Evolutionary conservation across 2,888 invertebrate genomes (phyloP), one percentile per base, ranked within the genome.

Genomic region (Eupithecia dodoneata): DNA sequence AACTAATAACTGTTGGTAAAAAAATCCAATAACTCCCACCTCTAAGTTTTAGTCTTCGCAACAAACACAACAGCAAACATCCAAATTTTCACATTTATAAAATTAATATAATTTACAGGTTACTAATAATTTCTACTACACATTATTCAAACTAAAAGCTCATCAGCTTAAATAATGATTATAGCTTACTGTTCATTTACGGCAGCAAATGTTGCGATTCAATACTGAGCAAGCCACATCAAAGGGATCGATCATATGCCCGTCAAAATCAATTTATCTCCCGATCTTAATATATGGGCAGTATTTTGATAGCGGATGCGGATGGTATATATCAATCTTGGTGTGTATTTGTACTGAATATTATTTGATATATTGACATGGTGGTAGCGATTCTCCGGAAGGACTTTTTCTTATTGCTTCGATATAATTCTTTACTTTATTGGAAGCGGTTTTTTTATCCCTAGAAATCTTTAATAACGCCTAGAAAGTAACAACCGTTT

Each of bases 231-330:
- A 30, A 59, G 30, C 63, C 63, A 10, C 63, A 63, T 63, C 63
- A 63, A 30, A 30, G 12, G 10, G 63, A 63, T 63, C 63, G 4
- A 12, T 30, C 30, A 30, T 30, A 63, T 18, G 2, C 30, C 9
- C 63, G 30, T 63, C 63, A 63, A 63, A 63, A 63, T 63, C 63
- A 63, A 63, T 63, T 63, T 63, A 63, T 30, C 63, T 30, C 30
- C 18, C 18, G 63, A 30, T 4, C 4, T 63, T 59, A 63, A 63
- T 63, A 30, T 30, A 63, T 63, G 63, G 63, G 10, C 18, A 30
- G 63, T 63, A 63, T 63, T 59, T 59, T 59, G n/a, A 59, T 63
- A 63, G 10, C 30, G 63, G 63, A 63, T 30, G 12, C 63, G 9
- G n/a, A 4, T 9, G n/a, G 18, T 30, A 7, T 30, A 63, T 63